Conservation (phyloP, 2,888 invertebrate genomes). For the Ametastegia equiseti region DNA sequence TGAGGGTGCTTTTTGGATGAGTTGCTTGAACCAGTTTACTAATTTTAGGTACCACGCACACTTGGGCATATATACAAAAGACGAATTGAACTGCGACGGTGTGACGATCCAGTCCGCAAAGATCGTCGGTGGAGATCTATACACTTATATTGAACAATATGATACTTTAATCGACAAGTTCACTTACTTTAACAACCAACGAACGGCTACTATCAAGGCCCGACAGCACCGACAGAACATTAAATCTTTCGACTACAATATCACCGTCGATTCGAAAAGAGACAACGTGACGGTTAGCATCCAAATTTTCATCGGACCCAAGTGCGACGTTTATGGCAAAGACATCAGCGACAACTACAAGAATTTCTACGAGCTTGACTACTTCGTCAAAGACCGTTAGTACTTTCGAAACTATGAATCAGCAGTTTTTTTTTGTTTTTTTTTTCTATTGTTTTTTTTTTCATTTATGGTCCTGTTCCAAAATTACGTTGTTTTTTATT, state of each 20-base stretch:
- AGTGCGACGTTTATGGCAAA: constrained; percentile 79
- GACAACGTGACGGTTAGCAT: constrained; percentile 79
- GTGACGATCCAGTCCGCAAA: too few relatives aligned
- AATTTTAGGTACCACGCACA: too few relatives aligned
- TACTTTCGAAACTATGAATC: constrained; percentile 57
- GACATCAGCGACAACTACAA: constrained; percentile 79
- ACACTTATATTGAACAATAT: too few relatives aligned
- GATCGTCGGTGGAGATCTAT: too few relatives aligned
- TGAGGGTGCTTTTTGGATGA: too few relatives aligned
- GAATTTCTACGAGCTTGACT: constrained; percentile 82
- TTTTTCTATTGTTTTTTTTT: background rate
- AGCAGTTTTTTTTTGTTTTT: background rate
- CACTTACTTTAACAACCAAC: background rate
- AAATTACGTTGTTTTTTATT: too few relatives aligned
- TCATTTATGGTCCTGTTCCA: too few relatives aligned
- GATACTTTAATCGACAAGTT: too few relatives aligned
- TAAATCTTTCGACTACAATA: constrained; percentile 81
- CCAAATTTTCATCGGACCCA: constrained; percentile 85
- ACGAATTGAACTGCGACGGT: too few relatives aligned
- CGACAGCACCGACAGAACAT: constrained; percentile 85
- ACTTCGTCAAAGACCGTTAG: constrained; percentile 78
- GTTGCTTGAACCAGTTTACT: too few relatives aligned
- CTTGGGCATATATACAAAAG: too few relatives aligned
- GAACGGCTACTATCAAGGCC: constrained; percentile 71
- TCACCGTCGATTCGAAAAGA: constrained; percentile 82